Evolutionary conservation across 2,888 invertebrate species (phyloP).

Genomic region (Agrotis exclamationis): DNA sequence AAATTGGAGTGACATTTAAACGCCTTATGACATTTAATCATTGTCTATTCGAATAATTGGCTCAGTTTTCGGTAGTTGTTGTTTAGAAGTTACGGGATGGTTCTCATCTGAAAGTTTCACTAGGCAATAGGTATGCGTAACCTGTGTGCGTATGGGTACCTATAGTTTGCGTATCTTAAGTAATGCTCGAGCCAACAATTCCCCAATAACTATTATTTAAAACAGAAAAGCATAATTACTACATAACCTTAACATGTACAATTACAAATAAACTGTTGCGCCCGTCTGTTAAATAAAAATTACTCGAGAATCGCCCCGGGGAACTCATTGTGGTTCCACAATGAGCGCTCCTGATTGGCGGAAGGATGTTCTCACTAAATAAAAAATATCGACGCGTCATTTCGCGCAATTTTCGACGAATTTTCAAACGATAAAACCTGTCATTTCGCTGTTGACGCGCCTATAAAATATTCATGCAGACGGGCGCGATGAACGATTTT

Average conservation of each 20-base stretch:
- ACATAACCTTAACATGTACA: slow-evolving; percentile 71
- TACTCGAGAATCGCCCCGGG: slow-evolving; percentile 84
- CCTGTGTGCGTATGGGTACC: not conserved
- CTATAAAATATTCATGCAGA: slow-evolving; percentile 91
- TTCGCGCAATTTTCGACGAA: slow-evolving; percentile 90
- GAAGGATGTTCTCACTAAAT: slow-evolving; percentile 91
- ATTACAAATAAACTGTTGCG: slow-evolving; percentile 86
- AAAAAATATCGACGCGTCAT: slow-evolving; percentile 91
- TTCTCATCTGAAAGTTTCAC: slow-evolving; percentile 6
- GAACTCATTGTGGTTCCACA: slow-evolving; percentile 88
- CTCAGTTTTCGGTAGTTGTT: slow-evolving; percentile 5
- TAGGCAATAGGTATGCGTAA: not conserved
- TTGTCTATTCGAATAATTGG: slow-evolving; percentile 23
- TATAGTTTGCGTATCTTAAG: not conserved
- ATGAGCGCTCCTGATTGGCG: slow-evolving; percentile 90
- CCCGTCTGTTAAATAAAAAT: slow-evolving; percentile 88
- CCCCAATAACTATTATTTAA: not conserved
- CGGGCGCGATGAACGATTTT: slow-evolving; percentile 90
- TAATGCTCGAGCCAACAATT: not conserved
- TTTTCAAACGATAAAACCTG: slow-evolving; percentile 92
- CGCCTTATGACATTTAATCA: slow-evolving; percentile 6
- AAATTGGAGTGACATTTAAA: slow-evolving; percentile 6
- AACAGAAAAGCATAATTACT: slow-evolving; percentile 39
- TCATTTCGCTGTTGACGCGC: slow-evolving; percentile 91
- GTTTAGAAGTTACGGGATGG: slow-evolving; percentile 17